Percentiles rank a stretch among this genome's conserved stretches.
Conservation (phyloP, 2,113 vertebrate species). For the Platysternon megacephalum region DNA sequence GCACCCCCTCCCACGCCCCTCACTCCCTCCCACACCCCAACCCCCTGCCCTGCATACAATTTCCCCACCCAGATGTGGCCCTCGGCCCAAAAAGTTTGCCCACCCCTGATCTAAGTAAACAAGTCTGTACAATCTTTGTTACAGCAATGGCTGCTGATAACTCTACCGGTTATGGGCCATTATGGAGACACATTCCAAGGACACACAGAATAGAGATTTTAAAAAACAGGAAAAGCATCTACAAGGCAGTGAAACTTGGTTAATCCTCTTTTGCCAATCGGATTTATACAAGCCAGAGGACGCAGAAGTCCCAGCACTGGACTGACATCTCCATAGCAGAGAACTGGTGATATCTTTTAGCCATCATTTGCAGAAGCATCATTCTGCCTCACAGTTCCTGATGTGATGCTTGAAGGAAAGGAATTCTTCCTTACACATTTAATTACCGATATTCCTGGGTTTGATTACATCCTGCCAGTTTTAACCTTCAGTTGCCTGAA, state of each 20-base stretch:
- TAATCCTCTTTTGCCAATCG: neutral
- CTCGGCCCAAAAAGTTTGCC: too few species aligned
- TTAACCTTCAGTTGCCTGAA: neutral
- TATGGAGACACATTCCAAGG: neutral
- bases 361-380: rapidly evolving
- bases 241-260: neutral
- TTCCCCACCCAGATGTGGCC: too few species aligned
- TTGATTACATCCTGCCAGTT: neutral
- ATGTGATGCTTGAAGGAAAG: rapidly evolving
- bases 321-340: neutral
- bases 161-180: neutral
- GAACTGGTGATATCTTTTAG: neutral
- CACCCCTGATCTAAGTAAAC: too few species aligned
- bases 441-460: neutral
- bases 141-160: neutral
- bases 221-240: neutral
- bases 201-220: neutral
- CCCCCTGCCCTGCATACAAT: too few species aligned
- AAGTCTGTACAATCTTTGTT: neutral
- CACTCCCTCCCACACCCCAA: too few species aligned
- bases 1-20: too few species aligned
- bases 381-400: rapidly evolving
- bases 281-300: too few species aligned
- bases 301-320: too few species aligned
- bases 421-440: rapidly evolving